Conservation (phyloP, 2,797 vertebrate species). For the Natrix natrix region DNA sequence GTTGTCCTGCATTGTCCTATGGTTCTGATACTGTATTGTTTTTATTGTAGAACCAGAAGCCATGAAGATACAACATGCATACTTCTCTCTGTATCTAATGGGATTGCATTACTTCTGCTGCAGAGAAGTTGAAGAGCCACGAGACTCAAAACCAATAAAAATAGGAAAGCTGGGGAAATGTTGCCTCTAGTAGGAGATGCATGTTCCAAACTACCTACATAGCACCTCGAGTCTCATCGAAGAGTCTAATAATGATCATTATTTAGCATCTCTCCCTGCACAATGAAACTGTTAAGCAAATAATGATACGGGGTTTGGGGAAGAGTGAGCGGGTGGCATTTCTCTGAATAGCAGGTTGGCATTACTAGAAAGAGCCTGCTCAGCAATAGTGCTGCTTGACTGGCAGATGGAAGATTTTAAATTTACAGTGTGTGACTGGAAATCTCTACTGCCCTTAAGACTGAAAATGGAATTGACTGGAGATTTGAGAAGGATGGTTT, state of each 20-base stretch:
- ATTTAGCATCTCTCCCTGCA: not conserved
- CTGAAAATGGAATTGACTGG: conserved; percentile 26
- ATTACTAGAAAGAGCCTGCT: conserved; percentile 17
- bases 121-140: conserved; percentile 61
- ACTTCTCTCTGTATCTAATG: conserved; percentile 54
- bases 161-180: conserved; percentile 49
- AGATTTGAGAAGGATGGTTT: conserved; percentile 18
- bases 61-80: conserved; percentile 47
- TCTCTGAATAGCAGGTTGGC: conserved; percentile 61
- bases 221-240: conserved; percentile 18
- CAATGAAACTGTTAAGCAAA: conserved; percentile 40
- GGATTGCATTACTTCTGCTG: conserved; percentile 54
- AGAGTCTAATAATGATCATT: not conserved
- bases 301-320: conserved; percentile 51
- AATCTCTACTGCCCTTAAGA: conserved; percentile 22
- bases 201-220: conserved; percentile 39
- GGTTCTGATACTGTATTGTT: conserved; percentile 54
- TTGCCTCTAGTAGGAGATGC: conserved; percentile 48
- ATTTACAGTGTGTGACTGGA: conserved; percentile 16
- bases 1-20: conserved; percentile 31
- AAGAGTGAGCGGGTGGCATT: conserved; percentile 6
- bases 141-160: conserved; percentile 55
- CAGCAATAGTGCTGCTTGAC: conserved; percentile 43
- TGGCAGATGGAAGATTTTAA: conserved; percentile 50
- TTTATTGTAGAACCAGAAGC: conserved; percentile 48